Conservation (phyloP, 1,140 invertebrate species). For the Drosophila equinoxialis region DNA sequence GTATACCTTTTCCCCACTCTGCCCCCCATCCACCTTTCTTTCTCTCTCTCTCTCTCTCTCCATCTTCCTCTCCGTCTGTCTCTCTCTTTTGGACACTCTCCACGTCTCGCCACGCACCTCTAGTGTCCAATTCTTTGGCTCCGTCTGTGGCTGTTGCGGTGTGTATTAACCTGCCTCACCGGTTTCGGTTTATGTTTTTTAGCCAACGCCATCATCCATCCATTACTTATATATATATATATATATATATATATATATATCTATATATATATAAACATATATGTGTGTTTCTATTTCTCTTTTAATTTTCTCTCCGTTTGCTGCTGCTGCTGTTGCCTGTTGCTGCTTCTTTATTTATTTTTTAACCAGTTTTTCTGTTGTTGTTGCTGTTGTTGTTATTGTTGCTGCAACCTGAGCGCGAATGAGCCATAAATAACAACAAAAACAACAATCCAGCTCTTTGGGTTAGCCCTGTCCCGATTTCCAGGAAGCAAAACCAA, state of each 20-base stretch:
- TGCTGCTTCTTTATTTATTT: conserved; percentile 81
- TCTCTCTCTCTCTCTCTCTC: neutral
- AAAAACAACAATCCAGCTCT: conserved; percentile 39
- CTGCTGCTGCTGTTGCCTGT: conserved; percentile 69
- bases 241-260: conserved; percentile 19
- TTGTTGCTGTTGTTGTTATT: conserved; percentile 30
- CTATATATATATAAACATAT: conserved; percentile 25
- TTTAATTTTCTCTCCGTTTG: conserved; percentile 76
- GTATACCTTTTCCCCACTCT: neutral
- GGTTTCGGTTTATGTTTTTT: conserved; percentile 78
- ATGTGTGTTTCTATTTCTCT: conserved; percentile 78
- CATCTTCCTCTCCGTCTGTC: neutral
- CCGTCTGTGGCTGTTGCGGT: conserved; percentile 41
- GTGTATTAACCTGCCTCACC: conserved; percentile 79
- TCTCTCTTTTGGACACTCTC: neutral
- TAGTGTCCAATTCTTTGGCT: conserved; percentile 15
- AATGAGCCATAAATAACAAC: conserved; percentile 80
- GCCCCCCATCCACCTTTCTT: too few relatives aligned
- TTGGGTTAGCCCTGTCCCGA: conserved; percentile 64
- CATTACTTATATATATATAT: conserved; percentile 64
- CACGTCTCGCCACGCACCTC: neutral
- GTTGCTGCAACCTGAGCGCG: conserved; percentile 78
- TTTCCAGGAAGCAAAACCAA: conserved; percentile 79
- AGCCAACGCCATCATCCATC: conserved; percentile 72
- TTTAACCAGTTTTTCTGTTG: conserved; percentile 75